These are phyloP conservation scores for Denticeps clupeoides DNA, from an alignment of 2,797 vertebrate genomes.

Conservation along the genomic window DNA sequence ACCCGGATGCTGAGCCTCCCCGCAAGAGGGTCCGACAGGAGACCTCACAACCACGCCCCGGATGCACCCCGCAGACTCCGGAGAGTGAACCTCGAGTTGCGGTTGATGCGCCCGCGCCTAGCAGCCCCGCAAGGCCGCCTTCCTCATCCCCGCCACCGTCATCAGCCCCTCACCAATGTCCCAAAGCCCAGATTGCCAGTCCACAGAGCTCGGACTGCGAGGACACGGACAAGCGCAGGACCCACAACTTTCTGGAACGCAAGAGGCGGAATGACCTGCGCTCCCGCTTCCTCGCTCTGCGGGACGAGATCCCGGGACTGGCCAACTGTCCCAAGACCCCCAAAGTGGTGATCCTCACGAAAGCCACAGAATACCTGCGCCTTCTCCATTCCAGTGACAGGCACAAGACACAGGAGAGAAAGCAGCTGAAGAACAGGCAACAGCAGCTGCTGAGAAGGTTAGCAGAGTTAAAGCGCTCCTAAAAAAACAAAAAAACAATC, in stretches of 20 bases:
- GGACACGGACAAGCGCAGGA: conserved; percentile 90
- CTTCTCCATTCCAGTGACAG: conserved; percentile 78
- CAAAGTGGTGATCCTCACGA: conserved; percentile 97
- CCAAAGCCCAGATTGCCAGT: no score
- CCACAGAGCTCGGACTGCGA: conserved; percentile 82
- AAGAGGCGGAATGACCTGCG: conserved; percentile 93
- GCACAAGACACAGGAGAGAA: conserved; percentile 80
- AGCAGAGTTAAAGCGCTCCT: conserved; percentile 72
- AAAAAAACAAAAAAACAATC: conserved; percentile 20
- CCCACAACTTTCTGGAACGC: conserved; percentile 96
- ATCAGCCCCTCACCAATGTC: no score
- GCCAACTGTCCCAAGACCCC: conserved; percentile 92
- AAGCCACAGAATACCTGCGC: conserved; percentile 86
- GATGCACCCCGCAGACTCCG: no score
- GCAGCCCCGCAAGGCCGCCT: conserved; percentile 46
- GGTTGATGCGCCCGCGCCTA: conserved; percentile 23
- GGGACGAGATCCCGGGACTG: conserved; percentile 93
- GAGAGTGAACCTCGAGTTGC: no score
- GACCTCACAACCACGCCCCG: no score
- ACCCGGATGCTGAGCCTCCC: conserved; percentile 38
- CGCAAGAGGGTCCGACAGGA: conserved; percentile 68
- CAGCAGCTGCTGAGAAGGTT: conserved; percentile 82
- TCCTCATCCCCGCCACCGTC: conserved; percentile 42
- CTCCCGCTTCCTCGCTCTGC: conserved; percentile 89
- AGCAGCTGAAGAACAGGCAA: conserved; percentile 74